Base-by-base conservation (phyloP, 2,797 vertebrate genomes). In the Parauchenoglanis ngamensis region DNA sequence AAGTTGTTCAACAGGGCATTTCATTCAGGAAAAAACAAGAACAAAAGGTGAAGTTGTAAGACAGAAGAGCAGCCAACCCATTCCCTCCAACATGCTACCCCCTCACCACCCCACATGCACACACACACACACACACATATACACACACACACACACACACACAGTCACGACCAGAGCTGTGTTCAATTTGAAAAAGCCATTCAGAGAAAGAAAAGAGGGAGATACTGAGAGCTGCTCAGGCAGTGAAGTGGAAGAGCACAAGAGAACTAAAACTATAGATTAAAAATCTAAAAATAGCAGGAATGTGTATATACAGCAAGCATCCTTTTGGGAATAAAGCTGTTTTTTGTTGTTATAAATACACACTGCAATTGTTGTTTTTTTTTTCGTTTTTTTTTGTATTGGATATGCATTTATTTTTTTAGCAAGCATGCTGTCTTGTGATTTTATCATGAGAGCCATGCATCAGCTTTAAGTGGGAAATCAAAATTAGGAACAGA, bases 1-100 rank as follows among this genome's bases (percentile, higher is more conserved):
- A 76, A 67, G 83, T 84, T 88, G 86, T 76, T 84, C 87, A 90
- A 77, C 79, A 88, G 90, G 56, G 63, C 85, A 84, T 87, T 87
- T 77, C 76, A 89, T 88, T 91, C 52, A 87, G 63, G 4, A 28
- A 57, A 88, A 85, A 89, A 87, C 87, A 54, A 83, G 85, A 88
- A 88, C 73, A 89, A 90, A 88, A 87, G 70, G 77, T 70, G 70
- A 86, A 87, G 82, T 85, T 21, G 13, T 85, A 77, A 72, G 21
- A 61, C 81, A 49, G 13, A 44, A 91, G 86, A 89, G 44, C 80
- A 84, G 72, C 86, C 57, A 83, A 57, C 80, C 86, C 56, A 68
- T 84, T 86, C 84, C 82, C 2, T 77, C 44, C 76, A 54, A 65
- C 63, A 76, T 28, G 35, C 63, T 61, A 54, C 63, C 54, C 83